These are phyloP conservation scores for Cetonia aurata DNA, from an alignment of 2,888 invertebrate species.

Conservation along the genomic window DNA sequence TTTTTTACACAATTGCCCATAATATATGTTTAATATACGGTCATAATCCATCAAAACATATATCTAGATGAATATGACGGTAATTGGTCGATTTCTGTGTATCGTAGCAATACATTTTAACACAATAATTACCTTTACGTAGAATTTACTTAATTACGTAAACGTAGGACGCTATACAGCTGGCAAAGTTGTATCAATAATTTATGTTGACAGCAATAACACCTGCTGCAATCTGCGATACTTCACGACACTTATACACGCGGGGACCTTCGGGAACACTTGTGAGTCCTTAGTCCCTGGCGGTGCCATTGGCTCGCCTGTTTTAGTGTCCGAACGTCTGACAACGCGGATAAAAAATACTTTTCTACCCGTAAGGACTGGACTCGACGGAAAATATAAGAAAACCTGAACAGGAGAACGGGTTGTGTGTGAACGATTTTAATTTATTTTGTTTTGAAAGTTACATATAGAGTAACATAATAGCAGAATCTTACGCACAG, in stretches of 20 bases:
- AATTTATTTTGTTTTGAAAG: no score
- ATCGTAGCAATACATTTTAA: slow-evolving; percentile 4
- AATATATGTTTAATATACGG: no score
- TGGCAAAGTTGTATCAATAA: slow-evolving; percentile 65
- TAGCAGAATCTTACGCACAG: no score
- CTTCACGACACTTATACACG: slow-evolving; percentile 52
- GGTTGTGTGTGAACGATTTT: no score
- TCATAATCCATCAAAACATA: no score
- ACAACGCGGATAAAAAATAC: background rate
- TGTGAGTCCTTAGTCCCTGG: background rate
- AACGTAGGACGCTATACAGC: slow-evolving; percentile 63
- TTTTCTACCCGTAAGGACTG: background rate
- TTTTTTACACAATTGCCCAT: no score
- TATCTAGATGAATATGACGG: background rate
- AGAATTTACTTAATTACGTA: slow-evolving; percentile 62
- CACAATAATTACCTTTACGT: slow-evolving; percentile 40
- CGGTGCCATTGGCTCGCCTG: background rate
- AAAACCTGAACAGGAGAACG: slow-evolving; percentile 3
- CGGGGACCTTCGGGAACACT: slow-evolving; percentile 33
- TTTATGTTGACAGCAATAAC: slow-evolving; percentile 66
- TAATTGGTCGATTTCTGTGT: background rate
- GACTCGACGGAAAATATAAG: slow-evolving; percentile 17
- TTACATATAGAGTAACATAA: no score
- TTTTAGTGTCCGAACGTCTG: slow-evolving; percentile 14
- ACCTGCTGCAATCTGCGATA: slow-evolving; percentile 66